Evolutionary conservation across 2,888 invertebrate species (phyloP), one percentile per base, ranked within the genome.

Genomic region (Meandrusa payeni): DNA sequence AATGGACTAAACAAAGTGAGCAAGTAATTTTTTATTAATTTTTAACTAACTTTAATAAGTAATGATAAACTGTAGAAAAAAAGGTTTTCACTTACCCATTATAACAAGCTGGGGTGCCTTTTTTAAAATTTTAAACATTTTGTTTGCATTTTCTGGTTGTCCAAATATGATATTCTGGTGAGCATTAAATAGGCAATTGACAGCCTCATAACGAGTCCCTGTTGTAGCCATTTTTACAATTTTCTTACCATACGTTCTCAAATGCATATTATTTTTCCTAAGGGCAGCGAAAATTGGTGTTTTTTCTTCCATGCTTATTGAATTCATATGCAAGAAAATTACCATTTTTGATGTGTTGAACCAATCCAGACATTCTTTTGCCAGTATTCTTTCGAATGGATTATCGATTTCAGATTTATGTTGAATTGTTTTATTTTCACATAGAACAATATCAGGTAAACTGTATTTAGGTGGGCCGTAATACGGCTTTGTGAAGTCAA

Each of bases 351-450:
- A 94, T 36, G 89, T 89, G 36, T 91, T 88, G 55, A 95, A 91
- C 91, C 92, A 91, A 57, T 93, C 88, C 1, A 90, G 78, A 44
- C 93, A 89, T 73, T 95, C 94, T 33, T 89, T 90, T 0, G 94
- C 94, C 43, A 95, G 79, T 32, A 95, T 92, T 44, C 82, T 77
- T 69, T 93, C 91, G 64, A 93, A 94, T 0, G 93, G 93, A 70
- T 94, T 93, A 11, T 91, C 90, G 2, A 82, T 63, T 39, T 80
- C 71, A n/a, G 59, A 48, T 12, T 57, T 65, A 7, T 22, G 45
- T 2, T 44, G 47, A 26, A 57, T 59, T 26, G 69, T 54, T 17
- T 69, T 58, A 55, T 85, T 75, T 32, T 78, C 76, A 59, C 94
- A 95, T 7, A 90, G 65, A 2, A 83, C 76, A 7, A 80, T 61